Percentiles rank a stretch among this genome's conserved stretches.
Evolutionary conservation across 2,113 vertebrate species (phyloP).

Genomic region (Manacus vitellinus): DNA sequence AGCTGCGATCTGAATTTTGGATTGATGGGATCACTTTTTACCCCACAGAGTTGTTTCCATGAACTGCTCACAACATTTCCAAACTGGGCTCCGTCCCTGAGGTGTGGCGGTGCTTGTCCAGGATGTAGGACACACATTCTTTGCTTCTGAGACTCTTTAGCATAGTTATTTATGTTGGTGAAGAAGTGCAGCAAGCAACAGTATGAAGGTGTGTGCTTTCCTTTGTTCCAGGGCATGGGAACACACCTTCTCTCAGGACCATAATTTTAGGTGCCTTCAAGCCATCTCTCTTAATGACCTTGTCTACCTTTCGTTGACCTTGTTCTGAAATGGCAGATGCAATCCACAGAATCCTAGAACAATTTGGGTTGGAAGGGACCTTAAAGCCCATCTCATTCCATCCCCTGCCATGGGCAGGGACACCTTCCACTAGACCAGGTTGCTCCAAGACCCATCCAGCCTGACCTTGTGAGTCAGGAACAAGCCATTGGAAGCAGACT

Average conservation of each 20-base stretch:
- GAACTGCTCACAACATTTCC: background rate
- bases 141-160: background rate
- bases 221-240: background rate
- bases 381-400: background rate
- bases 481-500: background rate
- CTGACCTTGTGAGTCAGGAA: background rate
- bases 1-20: background rate
- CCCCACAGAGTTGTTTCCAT: background rate
- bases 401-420: background rate
- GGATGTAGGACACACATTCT: rapidly evolving
- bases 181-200: background rate
- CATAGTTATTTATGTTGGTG: background rate
- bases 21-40: background rate
- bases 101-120: background rate
- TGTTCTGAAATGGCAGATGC: background rate
- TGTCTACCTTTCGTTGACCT: background rate
- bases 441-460: background rate
- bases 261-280: background rate
- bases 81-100: background rate
- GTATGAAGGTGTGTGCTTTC: background rate
- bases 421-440: background rate
- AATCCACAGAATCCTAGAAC: background rate
- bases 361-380: background rate
- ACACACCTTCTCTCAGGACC: background rate
- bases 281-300: background rate